A percentile compares a stretch with the other conserved stretches of the same genome.
Evolutionary conservation across 2,113 vertebrate genomes (phyloP).

Genomic region (Alethe diademata): DNA sequence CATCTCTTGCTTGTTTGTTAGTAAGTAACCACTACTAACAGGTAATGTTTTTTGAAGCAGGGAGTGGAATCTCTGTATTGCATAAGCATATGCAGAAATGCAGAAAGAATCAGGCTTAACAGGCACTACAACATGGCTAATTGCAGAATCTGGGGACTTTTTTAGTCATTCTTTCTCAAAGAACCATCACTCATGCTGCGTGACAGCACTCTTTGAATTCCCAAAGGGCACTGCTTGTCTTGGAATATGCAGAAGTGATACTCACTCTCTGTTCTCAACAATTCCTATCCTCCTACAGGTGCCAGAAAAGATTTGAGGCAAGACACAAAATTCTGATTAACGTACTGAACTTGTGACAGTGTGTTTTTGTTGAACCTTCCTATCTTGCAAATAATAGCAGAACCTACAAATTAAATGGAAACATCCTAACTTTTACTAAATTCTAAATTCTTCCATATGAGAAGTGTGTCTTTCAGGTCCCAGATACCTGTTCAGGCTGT

Average conservation of each 20-base stretch:
- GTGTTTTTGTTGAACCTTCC: not conserved
- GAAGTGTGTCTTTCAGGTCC: not conserved
- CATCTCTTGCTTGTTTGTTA: not conserved
- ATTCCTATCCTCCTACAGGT: not conserved
- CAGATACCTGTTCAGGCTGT: not conserved
- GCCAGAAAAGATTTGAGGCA: not conserved
- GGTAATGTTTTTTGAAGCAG: not conserved
- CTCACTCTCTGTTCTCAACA: fast-evolving
- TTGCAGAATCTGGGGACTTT: not conserved
- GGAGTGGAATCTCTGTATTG: not conserved
- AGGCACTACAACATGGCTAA: not conserved
- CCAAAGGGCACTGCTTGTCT: not conserved
- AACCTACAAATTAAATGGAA: not conserved
- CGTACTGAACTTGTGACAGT: not conserved
- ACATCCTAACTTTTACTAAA: too few species aligned
- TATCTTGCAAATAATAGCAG: not conserved
- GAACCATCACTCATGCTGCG: not conserved
- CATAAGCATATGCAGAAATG: not conserved
- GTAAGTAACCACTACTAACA: not conserved
- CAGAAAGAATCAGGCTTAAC: not conserved
- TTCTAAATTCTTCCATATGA: not conserved
- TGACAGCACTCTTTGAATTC: not conserved
- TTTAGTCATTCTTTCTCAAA: not conserved
- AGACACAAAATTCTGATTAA: not conserved
- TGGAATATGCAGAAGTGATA: not conserved